These are phyloP conservation scores for Melieria crassipennis DNA, from an alignment of 2,888 invertebrate species.

Conservation along the genomic window DNA sequence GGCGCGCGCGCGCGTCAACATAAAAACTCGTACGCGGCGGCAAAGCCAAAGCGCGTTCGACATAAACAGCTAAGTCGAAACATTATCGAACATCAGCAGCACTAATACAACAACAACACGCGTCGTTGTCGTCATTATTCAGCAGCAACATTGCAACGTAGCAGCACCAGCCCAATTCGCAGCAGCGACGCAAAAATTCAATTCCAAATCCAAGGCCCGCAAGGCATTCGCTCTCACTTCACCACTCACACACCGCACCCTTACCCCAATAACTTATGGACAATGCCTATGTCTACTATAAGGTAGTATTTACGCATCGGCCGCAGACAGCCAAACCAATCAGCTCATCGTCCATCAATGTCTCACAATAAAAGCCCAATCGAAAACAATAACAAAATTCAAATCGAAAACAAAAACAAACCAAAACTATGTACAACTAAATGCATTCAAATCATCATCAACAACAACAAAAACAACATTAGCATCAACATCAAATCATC, in stretches of 20 bases:
- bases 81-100: neutral
- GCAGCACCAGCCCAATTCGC: neutral
- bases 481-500: too few species aligned
- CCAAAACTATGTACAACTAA: constrained; percentile 20
- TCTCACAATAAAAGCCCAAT: too few species aligned
- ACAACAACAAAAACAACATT: constrained; percentile 30
- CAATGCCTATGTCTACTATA: constrained; percentile 66
- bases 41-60: neutral
- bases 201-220: neutral
- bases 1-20: constrained; percentile 27
- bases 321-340: constrained; percentile 20
- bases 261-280: constrained; percentile 58
- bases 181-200: neutral
- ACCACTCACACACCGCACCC: constrained; percentile 20
- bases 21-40: constrained; percentile 24
- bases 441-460: constrained; percentile 31
- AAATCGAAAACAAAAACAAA: constrained; percentile 26
- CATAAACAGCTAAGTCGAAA: constrained; percentile 14
- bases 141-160: too few species aligned
- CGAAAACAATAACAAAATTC: neutral
- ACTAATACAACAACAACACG: neutral
- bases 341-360: too few species aligned
- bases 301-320: constrained; percentile 52
- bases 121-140: too few species aligned
- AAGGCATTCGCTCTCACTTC: constrained; percentile 11